Evolutionary conservation across 1,140 invertebrate genomes (phyloP).

Genomic region (Steinernema khuongi): DNA sequence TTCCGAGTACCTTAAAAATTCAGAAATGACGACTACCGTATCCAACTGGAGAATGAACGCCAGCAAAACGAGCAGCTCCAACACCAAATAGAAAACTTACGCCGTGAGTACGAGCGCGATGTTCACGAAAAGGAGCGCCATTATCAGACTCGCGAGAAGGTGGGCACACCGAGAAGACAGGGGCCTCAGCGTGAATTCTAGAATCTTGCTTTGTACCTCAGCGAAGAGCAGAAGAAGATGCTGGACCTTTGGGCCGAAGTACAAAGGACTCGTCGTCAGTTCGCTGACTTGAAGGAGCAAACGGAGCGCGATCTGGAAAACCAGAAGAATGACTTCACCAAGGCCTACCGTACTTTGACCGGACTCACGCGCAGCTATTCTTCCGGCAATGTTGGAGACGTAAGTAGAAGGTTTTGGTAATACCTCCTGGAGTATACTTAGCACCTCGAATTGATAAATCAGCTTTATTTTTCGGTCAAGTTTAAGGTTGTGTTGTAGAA

Average conservation of each 20-base stretch:
- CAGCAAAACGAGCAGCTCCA: conserved; percentile 48
- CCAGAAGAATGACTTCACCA: conserved; percentile 49
- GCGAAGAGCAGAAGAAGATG: conserved; percentile 58
- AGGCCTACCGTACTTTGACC: conserved; percentile 44
- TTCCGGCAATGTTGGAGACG: not conserved
- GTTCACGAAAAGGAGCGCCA: conserved; percentile 52
- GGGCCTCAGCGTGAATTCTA: conserved; percentile 22
- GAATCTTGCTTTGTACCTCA: conserved; percentile 58
- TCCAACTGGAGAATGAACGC: conserved; percentile 52
- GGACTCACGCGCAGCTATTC: conserved; percentile 42
- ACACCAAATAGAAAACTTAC: conserved; percentile 48
- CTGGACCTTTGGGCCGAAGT: conserved; percentile 57
- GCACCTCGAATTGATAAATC: too few species aligned
- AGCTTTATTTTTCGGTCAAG: too few species aligned
- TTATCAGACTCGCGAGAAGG: conserved; percentile 48
- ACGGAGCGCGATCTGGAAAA: conserved; percentile 48
- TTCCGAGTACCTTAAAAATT: conserved; percentile 21
- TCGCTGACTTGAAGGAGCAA: conserved; percentile 48
- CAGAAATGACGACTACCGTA: conserved; percentile 52
- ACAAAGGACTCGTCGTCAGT: conserved; percentile 56
- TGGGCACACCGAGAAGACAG: conserved; percentile 5
- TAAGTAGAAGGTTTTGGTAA: too few species aligned
- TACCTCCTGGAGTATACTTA: too few species aligned
- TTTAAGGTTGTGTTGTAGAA: not conserved
- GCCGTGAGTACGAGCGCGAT: conserved; percentile 53